A percentile compares a stretch with the other conserved stretches of the same genome.
Evolutionary conservation across 2,113 vertebrate genomes (phyloP).

Genomic region (Dicrurus megarhynchus): DNA sequence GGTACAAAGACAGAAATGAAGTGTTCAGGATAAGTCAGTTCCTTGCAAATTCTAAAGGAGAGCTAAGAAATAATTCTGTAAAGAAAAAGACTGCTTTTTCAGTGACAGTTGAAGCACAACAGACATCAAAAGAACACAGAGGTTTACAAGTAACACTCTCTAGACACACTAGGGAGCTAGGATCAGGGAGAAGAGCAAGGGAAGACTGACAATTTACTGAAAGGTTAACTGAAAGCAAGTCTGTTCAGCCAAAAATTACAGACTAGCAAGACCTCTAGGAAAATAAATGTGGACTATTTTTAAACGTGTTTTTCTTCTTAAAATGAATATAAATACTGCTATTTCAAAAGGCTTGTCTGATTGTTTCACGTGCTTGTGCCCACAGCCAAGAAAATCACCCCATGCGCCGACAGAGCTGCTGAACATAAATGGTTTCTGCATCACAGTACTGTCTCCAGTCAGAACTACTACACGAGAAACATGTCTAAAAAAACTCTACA

Average conservation of each 20-base stretch:
- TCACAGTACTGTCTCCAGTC: neutral
- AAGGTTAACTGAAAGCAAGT: neutral
- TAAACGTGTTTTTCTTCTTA: neutral
- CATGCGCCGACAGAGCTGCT: neutral
- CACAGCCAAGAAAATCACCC: neutral
- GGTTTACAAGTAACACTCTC: neutral
- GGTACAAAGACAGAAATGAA: neutral
- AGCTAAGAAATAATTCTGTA: neutral
- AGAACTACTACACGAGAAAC: neutral
- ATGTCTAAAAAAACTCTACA: neutral
- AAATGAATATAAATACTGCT: neutral
- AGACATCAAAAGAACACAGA: neutral
- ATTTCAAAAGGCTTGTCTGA: neutral
- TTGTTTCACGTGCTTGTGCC: neutral
- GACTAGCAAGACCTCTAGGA: neutral
- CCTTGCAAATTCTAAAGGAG: neutral
- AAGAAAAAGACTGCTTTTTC: neutral
- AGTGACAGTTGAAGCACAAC: neutral
- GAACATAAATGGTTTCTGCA: neutral
- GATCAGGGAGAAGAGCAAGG: neutral
- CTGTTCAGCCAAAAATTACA: neutral
- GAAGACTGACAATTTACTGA: neutral
- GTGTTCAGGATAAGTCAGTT: neutral
- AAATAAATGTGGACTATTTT: neutral
- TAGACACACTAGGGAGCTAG: neutral